phyloP scores from a whole-genome alignment of 1,140 invertebrate genomes.

The Heliconius eleuchia region DNA sequence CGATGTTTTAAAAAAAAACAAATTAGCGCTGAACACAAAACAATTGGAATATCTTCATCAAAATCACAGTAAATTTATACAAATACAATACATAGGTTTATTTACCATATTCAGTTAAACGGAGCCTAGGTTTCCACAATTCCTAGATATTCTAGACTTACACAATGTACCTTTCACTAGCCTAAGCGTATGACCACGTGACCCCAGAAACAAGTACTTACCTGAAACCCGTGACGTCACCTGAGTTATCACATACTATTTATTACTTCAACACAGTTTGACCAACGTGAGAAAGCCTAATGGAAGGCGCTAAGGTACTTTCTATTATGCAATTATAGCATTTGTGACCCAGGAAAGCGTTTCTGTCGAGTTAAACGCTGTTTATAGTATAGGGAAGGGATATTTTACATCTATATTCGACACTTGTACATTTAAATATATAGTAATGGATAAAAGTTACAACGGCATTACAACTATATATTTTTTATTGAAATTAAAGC shows the following conservation, averaged over 20 bases:
- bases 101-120: neutral
- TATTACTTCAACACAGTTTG: neutral
- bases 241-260: neutral
- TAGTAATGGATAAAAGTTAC: neutral
- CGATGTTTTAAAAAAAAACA: too few species aligned
- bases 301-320: neutral
- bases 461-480: too few species aligned
- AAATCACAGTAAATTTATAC: neutral
- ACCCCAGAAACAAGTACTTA: neutral
- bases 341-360: neutral
- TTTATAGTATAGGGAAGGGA: neutral
- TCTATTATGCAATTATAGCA: neutral
- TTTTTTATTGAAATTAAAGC: too few species aligned
- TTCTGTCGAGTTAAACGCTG: neutral
- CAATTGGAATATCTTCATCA: too few species aligned
- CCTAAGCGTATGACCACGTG: constrained; percentile 16
- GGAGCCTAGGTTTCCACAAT: constrained; percentile 25
- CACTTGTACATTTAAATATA: neutral
- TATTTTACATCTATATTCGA: neutral
- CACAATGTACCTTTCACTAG: constrained; percentile 22
- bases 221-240: neutral
- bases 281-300: neutral
- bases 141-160: constrained; percentile 16
- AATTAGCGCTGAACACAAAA: too few species aligned
- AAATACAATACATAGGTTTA: neutral